Evolutionary conservation across 2,888 invertebrate genomes (phyloP).

Genomic region (Volucella zonaria): DNA sequence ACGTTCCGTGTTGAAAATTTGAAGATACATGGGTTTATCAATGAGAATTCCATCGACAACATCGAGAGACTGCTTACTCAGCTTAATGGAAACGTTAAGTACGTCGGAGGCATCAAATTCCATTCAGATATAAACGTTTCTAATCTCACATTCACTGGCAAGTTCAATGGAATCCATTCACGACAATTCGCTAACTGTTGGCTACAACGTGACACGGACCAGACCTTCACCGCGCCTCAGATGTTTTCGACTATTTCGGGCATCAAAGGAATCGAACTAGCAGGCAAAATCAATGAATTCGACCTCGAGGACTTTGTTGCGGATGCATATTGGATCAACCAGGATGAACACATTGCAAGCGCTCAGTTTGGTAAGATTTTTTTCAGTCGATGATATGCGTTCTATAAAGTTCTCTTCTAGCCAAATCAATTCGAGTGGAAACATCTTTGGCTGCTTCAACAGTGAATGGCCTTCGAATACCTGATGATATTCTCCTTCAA

Average conservation of each 20-base stretch:
- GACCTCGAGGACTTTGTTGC: constrained; percentile 82
- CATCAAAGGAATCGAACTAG: constrained; percentile 75
- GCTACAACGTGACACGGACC: constrained; percentile 80
- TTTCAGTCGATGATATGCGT: neutral
- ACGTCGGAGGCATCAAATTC: constrained; percentile 79
- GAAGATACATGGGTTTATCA: constrained; percentile 78
- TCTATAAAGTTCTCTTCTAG: constrained; percentile 67
- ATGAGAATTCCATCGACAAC: constrained; percentile 75
- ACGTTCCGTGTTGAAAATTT: constrained; percentile 81
- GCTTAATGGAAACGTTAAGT: constrained; percentile 79
- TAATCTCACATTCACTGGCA: constrained; percentile 81
- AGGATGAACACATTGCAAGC: constrained; percentile 82
- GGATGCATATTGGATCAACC: constrained; percentile 83
- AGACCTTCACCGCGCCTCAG: constrained; percentile 79
- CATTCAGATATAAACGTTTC: constrained; percentile 79
- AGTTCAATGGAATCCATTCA: constrained; percentile 82
- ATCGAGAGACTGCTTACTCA: constrained; percentile 78
- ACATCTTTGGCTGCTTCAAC: constrained; percentile 77
- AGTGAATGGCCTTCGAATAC: constrained; percentile 81
- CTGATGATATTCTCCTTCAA: constrained; percentile 82
- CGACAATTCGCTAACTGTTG: constrained; percentile 82
- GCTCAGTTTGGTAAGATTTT: constrained; percentile 82
- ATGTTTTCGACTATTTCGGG: constrained; percentile 75
- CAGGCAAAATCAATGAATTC: constrained; percentile 82
- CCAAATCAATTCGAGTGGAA: constrained; percentile 77